Conservation (phyloP, 2,113 vertebrate genomes). For the Paradisaea rubra region DNA sequence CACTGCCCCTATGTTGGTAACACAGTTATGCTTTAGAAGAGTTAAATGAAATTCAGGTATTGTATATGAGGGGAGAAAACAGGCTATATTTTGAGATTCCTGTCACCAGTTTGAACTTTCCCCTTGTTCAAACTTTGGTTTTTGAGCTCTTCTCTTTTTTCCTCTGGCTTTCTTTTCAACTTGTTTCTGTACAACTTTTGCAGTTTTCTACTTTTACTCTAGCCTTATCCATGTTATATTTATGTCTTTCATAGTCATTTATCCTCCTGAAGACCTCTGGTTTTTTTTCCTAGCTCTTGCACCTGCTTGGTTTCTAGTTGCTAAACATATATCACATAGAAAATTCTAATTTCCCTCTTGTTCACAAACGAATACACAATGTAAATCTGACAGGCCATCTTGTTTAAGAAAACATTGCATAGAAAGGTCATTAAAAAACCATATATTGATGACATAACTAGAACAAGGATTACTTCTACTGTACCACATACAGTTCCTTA, state of each 20-base stretch:
- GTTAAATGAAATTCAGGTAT: not conserved
- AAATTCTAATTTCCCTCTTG: not conserved
- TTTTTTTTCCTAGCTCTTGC: not conserved
- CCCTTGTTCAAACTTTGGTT: not conserved
- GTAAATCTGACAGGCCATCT: not conserved
- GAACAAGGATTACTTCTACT: not conserved
- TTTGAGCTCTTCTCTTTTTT: not conserved
- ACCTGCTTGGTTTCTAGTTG: not conserved
- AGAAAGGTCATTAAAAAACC: not conserved
- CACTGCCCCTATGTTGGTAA: not conserved
- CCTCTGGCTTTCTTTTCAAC: not conserved
- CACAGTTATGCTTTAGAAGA: not conserved
- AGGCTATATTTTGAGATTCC: not conserved
- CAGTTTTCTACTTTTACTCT: not conserved
- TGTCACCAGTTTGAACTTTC: rapidly evolving
- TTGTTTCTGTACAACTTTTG: not conserved
- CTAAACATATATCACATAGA: not conserved
- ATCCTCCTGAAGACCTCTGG: not conserved
- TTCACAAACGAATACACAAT: not conserved
- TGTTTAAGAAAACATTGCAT: not conserved
- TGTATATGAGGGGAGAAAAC: not conserved
- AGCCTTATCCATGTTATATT: not conserved
- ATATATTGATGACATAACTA: not conserved
- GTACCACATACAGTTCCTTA: not conserved
- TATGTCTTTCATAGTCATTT: not conserved